Conservation (phyloP, 2,797 vertebrate genomes). For the Pteropus rufus region DNA sequence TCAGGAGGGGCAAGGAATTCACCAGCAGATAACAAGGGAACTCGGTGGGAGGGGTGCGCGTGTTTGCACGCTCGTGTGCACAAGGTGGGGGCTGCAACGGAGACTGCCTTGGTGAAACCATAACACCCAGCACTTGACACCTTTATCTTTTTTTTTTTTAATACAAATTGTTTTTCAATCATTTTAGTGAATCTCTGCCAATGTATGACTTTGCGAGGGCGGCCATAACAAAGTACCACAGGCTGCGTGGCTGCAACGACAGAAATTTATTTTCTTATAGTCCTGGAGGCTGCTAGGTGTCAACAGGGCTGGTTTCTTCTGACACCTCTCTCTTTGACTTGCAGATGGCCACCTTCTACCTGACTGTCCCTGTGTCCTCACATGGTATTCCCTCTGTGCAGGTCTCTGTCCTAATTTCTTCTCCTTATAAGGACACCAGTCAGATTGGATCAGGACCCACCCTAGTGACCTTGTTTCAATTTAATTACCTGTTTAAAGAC, state of each 20-base stretch:
- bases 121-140: accelerated
- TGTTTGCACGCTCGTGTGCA: neutral
- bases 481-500: neutral
- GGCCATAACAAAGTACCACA: neutral
- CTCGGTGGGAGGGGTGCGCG: accelerated
- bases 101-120: neutral
- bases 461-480: neutral
- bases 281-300: neutral
- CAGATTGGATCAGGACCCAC: neutral
- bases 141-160: neutral
- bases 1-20: neutral
- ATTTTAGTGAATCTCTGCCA: neutral
- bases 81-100: accelerated
- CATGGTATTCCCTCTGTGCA: accelerated
- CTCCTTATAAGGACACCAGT: neutral
- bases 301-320: neutral
- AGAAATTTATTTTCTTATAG: neutral
- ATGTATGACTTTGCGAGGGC: neutral
- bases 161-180: neutral
- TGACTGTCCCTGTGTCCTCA: accelerated
- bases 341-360: neutral
- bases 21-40: neutral
- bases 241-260: neutral
- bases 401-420: neutral
- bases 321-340: neutral